Evolutionary conservation across 2,888 invertebrate species (phyloP).

Genomic region (Fragum fragum): DNA sequence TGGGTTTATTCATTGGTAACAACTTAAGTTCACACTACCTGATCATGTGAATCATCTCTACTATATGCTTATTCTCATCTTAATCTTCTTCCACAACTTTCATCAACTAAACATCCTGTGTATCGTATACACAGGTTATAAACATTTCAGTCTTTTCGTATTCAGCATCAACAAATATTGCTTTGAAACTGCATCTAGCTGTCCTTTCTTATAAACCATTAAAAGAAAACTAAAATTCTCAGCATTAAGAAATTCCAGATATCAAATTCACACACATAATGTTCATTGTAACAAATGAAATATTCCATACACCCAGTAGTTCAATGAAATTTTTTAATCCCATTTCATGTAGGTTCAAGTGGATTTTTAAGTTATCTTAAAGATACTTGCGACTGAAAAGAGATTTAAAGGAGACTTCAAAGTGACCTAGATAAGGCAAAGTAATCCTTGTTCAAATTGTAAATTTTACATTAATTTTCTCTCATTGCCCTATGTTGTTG

Average conservation of each 20-base stretch:
- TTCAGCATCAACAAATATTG: no score
- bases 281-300: neutral
- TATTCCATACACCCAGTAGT: neutral
- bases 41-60: neutral
- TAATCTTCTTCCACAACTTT: neutral
- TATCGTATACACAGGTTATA: neutral
- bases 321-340: neutral
- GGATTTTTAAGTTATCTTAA: neutral
- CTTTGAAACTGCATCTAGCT: no score
- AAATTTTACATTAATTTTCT: neutral
- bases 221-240: no score
- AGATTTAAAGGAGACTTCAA: neutral
- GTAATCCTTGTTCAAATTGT: no score
- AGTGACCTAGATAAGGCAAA: neutral
- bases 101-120: neutral
- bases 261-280: neutral
- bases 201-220: no score
- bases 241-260: no score
- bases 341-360: neutral
- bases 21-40: no score
- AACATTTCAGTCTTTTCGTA: neutral
- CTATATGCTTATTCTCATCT: neutral
- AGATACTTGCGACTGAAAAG: neutral
- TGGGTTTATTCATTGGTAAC: no score
- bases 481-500: neutral